Conservation (phyloP, 2,797 vertebrate species). For the Lithobates pipiens region DNA sequence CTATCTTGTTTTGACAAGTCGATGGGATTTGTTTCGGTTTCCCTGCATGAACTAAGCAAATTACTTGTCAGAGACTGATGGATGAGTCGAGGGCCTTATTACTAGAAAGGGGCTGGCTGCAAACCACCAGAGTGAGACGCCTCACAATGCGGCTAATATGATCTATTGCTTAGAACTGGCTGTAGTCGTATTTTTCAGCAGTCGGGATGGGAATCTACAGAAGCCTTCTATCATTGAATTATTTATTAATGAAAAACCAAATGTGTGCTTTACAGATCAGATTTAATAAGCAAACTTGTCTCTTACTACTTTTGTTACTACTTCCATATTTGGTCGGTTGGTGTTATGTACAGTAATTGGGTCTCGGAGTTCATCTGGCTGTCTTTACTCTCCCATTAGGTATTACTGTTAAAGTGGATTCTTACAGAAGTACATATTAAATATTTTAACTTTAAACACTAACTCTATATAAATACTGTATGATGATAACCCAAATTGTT, state of each 20-base stretch:
- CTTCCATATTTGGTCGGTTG: not conserved
- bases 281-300: slow-evolving; percentile 32
- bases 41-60: slow-evolving; percentile 44
- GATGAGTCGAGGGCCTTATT: slow-evolving; percentile 31
- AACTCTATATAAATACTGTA: too few species aligned
- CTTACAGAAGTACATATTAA: not conserved
- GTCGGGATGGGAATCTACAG: not conserved
- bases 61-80: slow-evolving; percentile 17
- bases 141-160: slow-evolving; percentile 38
- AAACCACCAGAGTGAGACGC: slow-evolving; percentile 42
- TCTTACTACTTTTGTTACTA: not conserved
- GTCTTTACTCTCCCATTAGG: not conserved
- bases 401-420: not conserved
- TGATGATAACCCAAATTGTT: not conserved
- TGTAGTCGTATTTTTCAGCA: not conserved
- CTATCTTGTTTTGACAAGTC: slow-evolving; percentile 58
- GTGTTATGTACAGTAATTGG: not conserved
- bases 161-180: slow-evolving; percentile 22
- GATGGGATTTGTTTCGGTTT: slow-evolving; percentile 59
- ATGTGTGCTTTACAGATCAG: slow-evolving; percentile 43
- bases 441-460: not conserved
- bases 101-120: slow-evolving; percentile 51
- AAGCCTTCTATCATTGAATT: slow-evolving; percentile 30
- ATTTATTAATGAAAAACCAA: slow-evolving; percentile 29
- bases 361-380: not conserved